A percentile compares a stretch with the other conserved stretches of the same genome.
Evolutionary conservation across 2,113 vertebrate genomes (phyloP).

Genomic region (Petaurus breviceps): DNA sequence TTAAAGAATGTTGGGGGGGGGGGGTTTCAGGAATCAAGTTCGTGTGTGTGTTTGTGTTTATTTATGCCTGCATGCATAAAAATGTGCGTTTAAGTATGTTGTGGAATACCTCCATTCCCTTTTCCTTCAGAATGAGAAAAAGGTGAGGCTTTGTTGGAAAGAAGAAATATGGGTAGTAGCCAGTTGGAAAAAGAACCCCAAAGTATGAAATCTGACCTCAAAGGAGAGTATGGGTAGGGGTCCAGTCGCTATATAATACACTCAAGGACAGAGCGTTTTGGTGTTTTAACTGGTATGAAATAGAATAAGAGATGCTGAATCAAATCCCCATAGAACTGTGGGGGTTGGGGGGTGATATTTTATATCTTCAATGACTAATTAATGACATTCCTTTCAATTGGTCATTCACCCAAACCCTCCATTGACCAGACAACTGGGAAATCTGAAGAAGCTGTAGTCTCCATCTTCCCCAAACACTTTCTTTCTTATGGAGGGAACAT

Average conservation of each 20-base stretch:
- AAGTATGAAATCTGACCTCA: slow-evolving; percentile 83
- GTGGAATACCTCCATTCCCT: slow-evolving; percentile 59
- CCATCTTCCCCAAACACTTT: slow-evolving; percentile 29
- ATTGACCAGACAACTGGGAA: slow-evolving; percentile 33
- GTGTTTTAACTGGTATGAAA: slow-evolving; percentile 58
- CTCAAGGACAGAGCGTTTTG: slow-evolving; percentile 30
- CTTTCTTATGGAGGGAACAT: slow-evolving; percentile 52
- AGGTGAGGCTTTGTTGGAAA: slow-evolving; percentile 68
- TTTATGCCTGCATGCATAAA: slow-evolving; percentile 42
- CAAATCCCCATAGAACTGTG: slow-evolving; percentile 5
- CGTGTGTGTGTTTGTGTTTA: not conserved
- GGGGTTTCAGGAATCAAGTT: slow-evolving; percentile 51
- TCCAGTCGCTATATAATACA: slow-evolving; percentile 64
- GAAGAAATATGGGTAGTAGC: slow-evolving; percentile 77
- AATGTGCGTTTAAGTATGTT: slow-evolving; percentile 66
- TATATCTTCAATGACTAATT: not conserved
- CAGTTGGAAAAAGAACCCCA: slow-evolving; percentile 84
- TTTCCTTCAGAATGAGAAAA: slow-evolving; percentile 71
- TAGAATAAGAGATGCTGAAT: slow-evolving; percentile 15
- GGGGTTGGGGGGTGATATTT: not conserved
- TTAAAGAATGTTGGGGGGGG: slow-evolving; percentile 24
- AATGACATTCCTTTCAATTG: not conserved
- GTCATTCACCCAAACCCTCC: not conserved
- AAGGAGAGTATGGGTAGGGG: slow-evolving; percentile 61
- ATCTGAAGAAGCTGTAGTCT: slow-evolving; percentile 64